Conservation (phyloP, 2,888 invertebrate species). For the Ctena decussata region DNA sequence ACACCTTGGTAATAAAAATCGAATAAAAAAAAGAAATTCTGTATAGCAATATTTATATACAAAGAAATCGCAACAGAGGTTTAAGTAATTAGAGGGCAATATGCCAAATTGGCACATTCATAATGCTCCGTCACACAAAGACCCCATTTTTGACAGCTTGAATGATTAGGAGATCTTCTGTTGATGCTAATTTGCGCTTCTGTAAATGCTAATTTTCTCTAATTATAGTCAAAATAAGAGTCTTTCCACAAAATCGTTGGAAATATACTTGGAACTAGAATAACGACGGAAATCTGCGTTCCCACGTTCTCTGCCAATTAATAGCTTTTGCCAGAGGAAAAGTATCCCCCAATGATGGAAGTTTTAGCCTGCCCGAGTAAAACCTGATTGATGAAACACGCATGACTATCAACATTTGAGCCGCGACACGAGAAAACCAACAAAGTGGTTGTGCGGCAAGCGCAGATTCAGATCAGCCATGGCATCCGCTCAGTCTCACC, state of each 20-base stretch:
- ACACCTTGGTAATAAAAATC: no score
- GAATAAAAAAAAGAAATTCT: no score
- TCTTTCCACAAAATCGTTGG: constrained; percentile 41
- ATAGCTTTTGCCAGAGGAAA: background rate
- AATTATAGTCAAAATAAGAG: constrained; percentile 50
- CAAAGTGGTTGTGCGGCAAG: no score
- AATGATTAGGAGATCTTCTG: constrained; percentile 37
- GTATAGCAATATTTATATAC: background rate
- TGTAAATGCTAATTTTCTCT: constrained; percentile 31
- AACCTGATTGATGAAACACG: constrained; percentile 44
- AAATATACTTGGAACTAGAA: constrained; percentile 31
- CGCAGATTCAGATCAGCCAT: no score
- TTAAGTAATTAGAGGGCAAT: background rate
- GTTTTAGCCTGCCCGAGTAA: background rate
- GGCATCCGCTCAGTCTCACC: no score
- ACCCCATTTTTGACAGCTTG: constrained; percentile 52
- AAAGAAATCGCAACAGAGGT: background rate
- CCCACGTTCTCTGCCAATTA: constrained; percentile 57
- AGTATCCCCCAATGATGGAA: background rate
- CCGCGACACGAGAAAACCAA: no score
- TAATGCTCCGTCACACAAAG: constrained; percentile 3
- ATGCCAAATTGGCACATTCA: constrained; percentile 1
- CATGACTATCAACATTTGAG: constrained; percentile 26
- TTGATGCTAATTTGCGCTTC: constrained; percentile 1
- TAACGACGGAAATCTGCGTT: constrained; percentile 35